These are phyloP conservation scores for Tetraneura akinire DNA, from an alignment of 1,140 invertebrate genomes.

Conservation along the genomic window DNA sequence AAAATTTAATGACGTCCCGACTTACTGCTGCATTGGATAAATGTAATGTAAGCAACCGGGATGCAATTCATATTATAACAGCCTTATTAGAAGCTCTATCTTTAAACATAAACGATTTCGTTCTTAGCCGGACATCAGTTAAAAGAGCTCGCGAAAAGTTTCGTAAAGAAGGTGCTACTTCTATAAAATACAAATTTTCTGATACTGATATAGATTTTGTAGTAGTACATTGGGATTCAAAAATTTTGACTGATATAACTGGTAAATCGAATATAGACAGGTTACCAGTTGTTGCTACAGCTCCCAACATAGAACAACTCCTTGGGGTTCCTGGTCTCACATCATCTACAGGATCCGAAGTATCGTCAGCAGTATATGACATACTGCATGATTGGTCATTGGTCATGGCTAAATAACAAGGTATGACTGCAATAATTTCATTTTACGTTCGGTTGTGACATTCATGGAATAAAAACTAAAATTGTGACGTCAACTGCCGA, in stretches of 20 bases:
- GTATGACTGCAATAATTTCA: too few relatives aligned
- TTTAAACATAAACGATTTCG: too few relatives aligned
- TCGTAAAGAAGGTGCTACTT: not conserved
- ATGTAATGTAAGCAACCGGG: too few relatives aligned
- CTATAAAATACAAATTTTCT: slow-evolving; percentile 1
- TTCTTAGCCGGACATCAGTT: not conserved
- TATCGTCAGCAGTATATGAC: not conserved
- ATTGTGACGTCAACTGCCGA: too few relatives aligned
- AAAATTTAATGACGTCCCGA: too few relatives aligned
- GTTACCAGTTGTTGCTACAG: slow-evolving; percentile 7
- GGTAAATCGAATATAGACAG: not conserved
- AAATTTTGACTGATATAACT: not conserved
- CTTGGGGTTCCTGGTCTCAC: not conserved
- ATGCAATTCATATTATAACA: too few relatives aligned
- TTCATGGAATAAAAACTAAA: too few relatives aligned
- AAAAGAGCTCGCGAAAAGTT: not conserved
- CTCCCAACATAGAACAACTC: not conserved
- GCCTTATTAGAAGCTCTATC: too few relatives aligned
- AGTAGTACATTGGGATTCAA: not conserved
- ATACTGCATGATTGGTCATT: not conserved
- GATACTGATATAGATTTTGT: not conserved
- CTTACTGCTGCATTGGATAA: too few relatives aligned
- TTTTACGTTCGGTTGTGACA: too few relatives aligned
- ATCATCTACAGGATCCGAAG: not conserved
- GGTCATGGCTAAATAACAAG: too few relatives aligned